These are phyloP conservation scores for Manis crassicaudata DNA, from an alignment of 2,797 vertebrate species.

Conservation along the genomic window DNA sequence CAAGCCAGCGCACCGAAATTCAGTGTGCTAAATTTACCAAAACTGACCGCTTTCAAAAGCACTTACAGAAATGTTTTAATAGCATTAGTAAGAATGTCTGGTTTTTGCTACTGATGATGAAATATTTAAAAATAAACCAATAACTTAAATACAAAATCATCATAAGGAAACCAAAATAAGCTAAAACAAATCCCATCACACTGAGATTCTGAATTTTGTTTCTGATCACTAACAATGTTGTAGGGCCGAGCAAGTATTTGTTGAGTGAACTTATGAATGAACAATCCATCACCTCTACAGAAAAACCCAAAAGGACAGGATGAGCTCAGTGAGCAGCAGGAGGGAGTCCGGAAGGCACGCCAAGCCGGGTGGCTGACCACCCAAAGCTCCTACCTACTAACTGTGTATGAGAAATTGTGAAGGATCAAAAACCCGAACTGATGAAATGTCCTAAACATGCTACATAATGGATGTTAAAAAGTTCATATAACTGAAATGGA, in stretches of 20 bases:
- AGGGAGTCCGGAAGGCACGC: background rate
- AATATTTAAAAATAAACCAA: constrained; percentile 23
- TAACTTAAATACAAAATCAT: constrained; percentile 37
- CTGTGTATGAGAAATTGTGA: constrained; percentile 9
- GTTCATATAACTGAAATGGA: constrained; percentile 18
- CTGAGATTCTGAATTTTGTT: background rate
- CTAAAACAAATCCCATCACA: background rate
- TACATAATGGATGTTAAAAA: background rate
- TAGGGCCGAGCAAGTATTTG: background rate
- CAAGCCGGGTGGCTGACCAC: background rate
- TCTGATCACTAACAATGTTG: background rate
- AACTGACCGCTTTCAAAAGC: background rate
- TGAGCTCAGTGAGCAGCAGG: background rate
- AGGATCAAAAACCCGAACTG: background rate
- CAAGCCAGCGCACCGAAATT: background rate
- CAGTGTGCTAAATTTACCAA: background rate
- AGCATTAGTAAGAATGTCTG: background rate
- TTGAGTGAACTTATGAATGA: background rate
- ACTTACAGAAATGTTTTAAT: background rate
- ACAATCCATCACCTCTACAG: background rate
- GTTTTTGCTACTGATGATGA: constrained; percentile 3
- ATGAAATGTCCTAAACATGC: background rate
- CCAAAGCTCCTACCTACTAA: background rate
- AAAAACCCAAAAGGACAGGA: background rate
- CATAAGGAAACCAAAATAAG: constrained; percentile 19